These are phyloP conservation scores for Nematopogon swammerdamellus DNA, from an alignment of 2,888 invertebrate genomes.

Conservation along the genomic window DNA sequence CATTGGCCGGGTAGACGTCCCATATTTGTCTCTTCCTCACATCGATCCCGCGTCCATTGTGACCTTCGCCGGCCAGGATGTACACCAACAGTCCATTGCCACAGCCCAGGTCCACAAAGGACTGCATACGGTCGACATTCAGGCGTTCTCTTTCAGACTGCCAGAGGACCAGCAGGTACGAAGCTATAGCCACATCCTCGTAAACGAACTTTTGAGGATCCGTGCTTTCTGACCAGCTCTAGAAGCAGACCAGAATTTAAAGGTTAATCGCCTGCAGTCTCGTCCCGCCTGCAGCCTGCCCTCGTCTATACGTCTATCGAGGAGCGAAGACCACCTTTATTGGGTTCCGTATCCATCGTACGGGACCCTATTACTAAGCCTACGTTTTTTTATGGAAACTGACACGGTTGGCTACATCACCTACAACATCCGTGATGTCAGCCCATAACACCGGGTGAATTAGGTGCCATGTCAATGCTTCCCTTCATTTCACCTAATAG, in stretches of 20 bases:
- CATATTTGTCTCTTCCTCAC: conserved; percentile 84
- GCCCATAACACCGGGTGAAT: no score
- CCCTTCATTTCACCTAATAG: no score
- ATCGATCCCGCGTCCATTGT: conserved; percentile 79
- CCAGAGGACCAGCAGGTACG: conserved; percentile 84
- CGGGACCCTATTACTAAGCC: no score
- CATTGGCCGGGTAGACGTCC: conserved; percentile 68
- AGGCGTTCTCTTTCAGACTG: conserved; percentile 46
- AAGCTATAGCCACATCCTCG: conserved; percentile 94
- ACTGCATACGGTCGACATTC: conserved; percentile 35
- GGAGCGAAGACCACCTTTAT: no score
- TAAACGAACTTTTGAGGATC: conserved; percentile 94
- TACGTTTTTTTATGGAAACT: no score
- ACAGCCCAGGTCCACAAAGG: conserved; percentile 94
- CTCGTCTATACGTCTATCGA: no score
- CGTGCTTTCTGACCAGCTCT: conserved; percentile 91
- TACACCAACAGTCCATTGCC: conserved; percentile 94
- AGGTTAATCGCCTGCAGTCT: no score
- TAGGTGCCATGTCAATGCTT: no score
- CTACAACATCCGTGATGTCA: no score
- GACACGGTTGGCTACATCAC: no score
- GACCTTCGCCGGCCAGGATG: conserved; percentile 82
- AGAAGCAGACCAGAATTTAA: conserved; percentile 15
- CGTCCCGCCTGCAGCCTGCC: no score
- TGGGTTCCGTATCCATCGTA: no score